Base-by-base conservation (phyloP, 2,888 invertebrate species). In the Oscheius myriophilus region DNA sequence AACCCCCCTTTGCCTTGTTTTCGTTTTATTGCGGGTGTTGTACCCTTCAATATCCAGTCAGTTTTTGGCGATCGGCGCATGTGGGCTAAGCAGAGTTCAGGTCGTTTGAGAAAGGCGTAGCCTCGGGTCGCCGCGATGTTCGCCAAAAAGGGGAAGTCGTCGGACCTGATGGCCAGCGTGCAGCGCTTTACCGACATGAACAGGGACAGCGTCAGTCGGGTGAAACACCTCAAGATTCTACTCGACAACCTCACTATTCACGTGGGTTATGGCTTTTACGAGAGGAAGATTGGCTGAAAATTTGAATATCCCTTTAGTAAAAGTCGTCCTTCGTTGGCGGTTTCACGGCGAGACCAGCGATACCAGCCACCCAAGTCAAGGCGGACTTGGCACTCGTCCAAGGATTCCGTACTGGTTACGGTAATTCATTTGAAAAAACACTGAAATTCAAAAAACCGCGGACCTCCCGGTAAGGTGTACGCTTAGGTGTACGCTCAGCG, bases 61-160 rank as follows among this genome's bases (percentile, higher is more conserved):
- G 11, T 49, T 18, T 49, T 14, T 46, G 11, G 16, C 18, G 4
- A 46, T 46, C 46, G 11, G 23, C 18, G 0, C 16, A 16, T 3
- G 18, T 46, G 46, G 1, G 18, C 21, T 11, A 18, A 49, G 49
- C 18, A n/a, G 18, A 3, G 49, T 3, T 11, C 16, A 9, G 18
- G 4, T 18, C 46, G 18, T 16, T n/a, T 4, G 12, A 45, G 46
- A 18, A 45, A 18, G 52, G 52, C 33, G 33, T 55, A 16, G 21
- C 23, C 18, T 16, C 21, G 23, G 16, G 42, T n/a, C n/a, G 41
- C 41, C 26, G 33, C 23, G 46, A 82, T 82, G 82, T 82, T 82
- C 59, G 73, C 82, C 33, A 75, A 85, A 55, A 85, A 85, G 75
- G 75, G 75, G 61, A 85, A 85, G 67, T 74, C 80, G 25, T 79